Evolutionary conservation across 2,888 invertebrate species (phyloP).

Genomic region (Pherbina coryleti): DNA sequence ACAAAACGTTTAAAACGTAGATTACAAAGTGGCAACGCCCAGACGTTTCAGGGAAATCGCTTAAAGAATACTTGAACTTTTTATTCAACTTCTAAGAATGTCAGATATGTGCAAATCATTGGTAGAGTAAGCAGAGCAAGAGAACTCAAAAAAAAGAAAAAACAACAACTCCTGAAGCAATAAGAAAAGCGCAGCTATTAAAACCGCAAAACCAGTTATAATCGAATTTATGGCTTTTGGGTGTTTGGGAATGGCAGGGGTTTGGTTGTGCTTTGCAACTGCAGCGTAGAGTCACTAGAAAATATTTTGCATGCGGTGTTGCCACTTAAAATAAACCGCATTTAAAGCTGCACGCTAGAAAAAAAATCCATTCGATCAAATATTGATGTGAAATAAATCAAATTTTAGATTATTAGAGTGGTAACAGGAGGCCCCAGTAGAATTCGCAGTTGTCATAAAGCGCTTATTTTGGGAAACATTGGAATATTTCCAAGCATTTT

Average conservation of each 20-base stretch:
- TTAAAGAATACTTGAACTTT: neutral
- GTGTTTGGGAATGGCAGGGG: too few species aligned
- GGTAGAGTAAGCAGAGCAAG: neutral
- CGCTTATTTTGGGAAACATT: too few species aligned
- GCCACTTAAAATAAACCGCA: neutral
- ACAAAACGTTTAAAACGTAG: neutral
- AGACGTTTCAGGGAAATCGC: neutral
- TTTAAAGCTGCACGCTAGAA: neutral
- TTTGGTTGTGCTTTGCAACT: too few species aligned
- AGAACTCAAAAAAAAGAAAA: neutral
- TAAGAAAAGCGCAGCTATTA: neutral
- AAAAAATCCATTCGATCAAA: neutral
- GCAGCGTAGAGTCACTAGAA: too few species aligned
- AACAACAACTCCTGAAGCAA: neutral
- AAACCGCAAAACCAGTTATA: neutral
- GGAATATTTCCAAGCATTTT: too few species aligned
- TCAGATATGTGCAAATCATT: neutral
- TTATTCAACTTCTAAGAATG: neutral
- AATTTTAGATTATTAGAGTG: too few species aligned
- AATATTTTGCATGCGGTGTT: neutral
- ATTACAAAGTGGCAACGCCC: neutral
- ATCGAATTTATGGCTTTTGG: slow-evolving; percentile 23
- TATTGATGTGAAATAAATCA: too few species aligned
- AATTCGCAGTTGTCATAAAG: too few species aligned
- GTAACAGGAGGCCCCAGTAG: too few species aligned